A percentile compares a stretch with the other conserved stretches of the same genome.
These are phyloP conservation scores for Bagarius yarrelli DNA, from an alignment of 2,113 vertebrate genomes.

Conservation along the genomic window DNA sequence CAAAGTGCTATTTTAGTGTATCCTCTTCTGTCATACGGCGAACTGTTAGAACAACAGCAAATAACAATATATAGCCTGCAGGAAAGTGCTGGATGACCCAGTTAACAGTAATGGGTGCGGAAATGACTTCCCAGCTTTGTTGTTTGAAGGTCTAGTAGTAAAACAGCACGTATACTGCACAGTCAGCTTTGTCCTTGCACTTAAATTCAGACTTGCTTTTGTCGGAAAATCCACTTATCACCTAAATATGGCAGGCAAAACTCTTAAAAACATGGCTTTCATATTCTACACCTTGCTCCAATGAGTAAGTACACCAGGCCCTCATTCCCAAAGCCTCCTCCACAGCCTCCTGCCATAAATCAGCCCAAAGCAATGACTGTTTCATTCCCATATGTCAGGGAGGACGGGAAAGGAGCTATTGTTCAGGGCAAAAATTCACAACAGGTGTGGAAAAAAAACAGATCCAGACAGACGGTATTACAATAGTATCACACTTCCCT, in stretches of 20 bases:
- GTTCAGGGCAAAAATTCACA: slow-evolving; percentile 61
- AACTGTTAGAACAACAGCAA: neutral
- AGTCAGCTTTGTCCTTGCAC: neutral
- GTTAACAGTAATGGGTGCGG: slow-evolving; percentile 25
- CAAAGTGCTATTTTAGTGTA: slow-evolving; percentile 63
- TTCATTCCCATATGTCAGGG: slow-evolving; percentile 69
- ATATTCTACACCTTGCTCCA: slow-evolving; percentile 28
- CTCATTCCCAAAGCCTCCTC: slow-evolving; percentile 24
- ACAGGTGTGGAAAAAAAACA: slow-evolving; percentile 66
- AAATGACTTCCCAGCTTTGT: slow-evolving; percentile 26
- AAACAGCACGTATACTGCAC: neutral
- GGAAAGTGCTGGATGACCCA: slow-evolving; percentile 48
- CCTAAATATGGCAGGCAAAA: slow-evolving; percentile 15
- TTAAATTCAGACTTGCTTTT: neutral
- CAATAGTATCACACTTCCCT: neutral
- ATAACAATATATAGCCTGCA: slow-evolving; percentile 57
- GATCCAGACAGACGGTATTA: slow-evolving; percentile 21
- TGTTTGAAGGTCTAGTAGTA: slow-evolving; percentile 1
- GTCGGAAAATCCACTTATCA: slow-evolving; percentile 3
- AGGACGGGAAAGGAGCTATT: slow-evolving; percentile 58
- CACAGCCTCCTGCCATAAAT: slow-evolving; percentile 60
- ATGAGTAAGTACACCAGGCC: neutral
- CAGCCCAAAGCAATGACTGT: slow-evolving; percentile 33
- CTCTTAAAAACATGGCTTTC: slow-evolving; percentile 9
- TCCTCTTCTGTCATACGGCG: slow-evolving; percentile 45